phyloP scores from a whole-genome alignment of 2,888 invertebrate genomes.

The Cosmopolites sordidus region DNA sequence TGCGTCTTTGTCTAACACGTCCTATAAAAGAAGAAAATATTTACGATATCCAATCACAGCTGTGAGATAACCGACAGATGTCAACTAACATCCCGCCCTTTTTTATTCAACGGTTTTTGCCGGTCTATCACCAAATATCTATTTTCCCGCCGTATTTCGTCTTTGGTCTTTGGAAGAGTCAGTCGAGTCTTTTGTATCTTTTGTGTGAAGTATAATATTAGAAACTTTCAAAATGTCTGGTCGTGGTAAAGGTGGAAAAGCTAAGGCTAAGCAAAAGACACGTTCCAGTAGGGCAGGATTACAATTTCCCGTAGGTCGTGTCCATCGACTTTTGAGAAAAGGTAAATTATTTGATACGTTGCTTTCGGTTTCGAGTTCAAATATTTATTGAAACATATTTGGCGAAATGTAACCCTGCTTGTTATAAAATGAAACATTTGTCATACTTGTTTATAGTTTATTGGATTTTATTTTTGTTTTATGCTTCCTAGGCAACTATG shows the following conservation, averaged over 20 bases:
- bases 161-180: not conserved
- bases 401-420: too few species aligned
- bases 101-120: constrained; percentile 4
- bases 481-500: constrained; percentile 52
- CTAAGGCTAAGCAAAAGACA: constrained; percentile 48
- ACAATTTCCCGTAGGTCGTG: constrained; percentile 58
- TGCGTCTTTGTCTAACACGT: too few species aligned
- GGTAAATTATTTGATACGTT: constrained; percentile 10
- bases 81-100: constrained; percentile 7
- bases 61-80: too few species aligned
- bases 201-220: not conserved
- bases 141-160: constrained; percentile 18
- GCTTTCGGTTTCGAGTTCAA: too few species aligned
- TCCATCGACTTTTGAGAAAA: constrained; percentile 57
- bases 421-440: too few species aligned
- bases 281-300: constrained; percentile 57
- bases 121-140: not conserved
- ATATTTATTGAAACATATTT: too few species aligned
- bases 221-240: constrained; percentile 42
- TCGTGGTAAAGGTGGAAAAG: constrained; percentile 49
- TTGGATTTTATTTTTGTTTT: not conserved
- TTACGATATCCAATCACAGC: too few species aligned
- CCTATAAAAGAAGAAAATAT: too few species aligned
- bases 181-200: not conserved
- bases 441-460: too few species aligned